Conservation (phyloP, 2,888 invertebrate species). For the Lydus trimaculatus region DNA sequence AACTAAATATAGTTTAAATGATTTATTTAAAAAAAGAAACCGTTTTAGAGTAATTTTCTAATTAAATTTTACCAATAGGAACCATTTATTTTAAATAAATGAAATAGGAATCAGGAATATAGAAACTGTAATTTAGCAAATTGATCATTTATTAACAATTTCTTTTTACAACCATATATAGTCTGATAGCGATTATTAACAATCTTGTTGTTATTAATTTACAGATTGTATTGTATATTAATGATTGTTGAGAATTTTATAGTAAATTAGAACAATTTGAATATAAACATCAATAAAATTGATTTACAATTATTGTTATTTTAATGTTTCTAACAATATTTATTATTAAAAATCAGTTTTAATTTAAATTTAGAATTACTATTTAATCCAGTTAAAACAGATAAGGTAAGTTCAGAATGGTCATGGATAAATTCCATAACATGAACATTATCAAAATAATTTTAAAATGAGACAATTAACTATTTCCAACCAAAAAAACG, state of each 20-base stretch:
- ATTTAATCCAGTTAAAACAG: not conserved
- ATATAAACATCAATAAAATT: not conserved
- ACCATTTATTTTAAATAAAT: not conserved
- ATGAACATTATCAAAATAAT: not conserved
- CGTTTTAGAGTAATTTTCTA: constrained; percentile 1
- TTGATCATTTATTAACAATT: not conserved
- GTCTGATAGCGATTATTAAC: not conserved
- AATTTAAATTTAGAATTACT: not conserved
- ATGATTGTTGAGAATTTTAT: not conserved
- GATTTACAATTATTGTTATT: not conserved
- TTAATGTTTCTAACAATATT: not conserved
- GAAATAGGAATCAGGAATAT: not conserved
- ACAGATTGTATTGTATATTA: not conserved
- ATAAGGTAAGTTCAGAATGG: not conserved
- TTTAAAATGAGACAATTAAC: not conserved
- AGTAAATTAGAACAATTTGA: not conserved
- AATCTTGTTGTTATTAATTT: not conserved
- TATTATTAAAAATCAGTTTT: not conserved
- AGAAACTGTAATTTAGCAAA: not conserved
- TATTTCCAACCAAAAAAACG: too few species aligned
- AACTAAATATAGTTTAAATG: not conserved
- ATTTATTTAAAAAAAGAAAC: not conserved
- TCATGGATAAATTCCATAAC: not conserved
- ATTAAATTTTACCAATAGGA: not conserved
- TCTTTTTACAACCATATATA: not conserved